A percentile compares a stretch with the other conserved stretches of the same genome.
phyloP scores from a whole-genome alignment of 2,888 invertebrate species.

The Drosophila seclusa region DNA sequence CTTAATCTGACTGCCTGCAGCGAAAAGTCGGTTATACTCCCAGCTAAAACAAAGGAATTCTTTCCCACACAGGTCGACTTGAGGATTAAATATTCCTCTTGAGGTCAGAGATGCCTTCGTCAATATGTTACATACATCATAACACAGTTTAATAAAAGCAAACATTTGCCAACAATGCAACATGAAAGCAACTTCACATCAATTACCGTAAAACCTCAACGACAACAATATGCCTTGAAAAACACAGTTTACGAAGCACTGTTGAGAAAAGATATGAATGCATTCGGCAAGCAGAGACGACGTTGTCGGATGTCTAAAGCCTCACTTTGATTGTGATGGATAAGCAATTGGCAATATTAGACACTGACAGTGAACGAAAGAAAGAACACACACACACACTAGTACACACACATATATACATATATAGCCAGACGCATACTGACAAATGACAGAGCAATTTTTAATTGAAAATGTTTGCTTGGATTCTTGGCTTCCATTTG shows the following conservation, averaged over 20 bases:
- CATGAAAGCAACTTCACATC: not conserved
- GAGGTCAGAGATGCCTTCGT: not conserved
- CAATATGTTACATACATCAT: not conserved
- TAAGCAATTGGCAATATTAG: conserved; percentile 73
- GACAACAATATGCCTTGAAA: not conserved
- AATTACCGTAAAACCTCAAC: not conserved
- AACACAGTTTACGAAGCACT: conserved; percentile 43
- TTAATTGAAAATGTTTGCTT: conserved; percentile 79
- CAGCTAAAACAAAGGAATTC: not conserved
- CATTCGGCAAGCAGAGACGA: conserved; percentile 56
- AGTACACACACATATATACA: not conserved
- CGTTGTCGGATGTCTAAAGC: conserved; percentile 58
- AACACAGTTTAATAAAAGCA: not conserved
- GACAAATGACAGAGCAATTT: conserved; percentile 78
- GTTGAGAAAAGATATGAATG: conserved; percentile 60
- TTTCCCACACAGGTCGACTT: not conserved
- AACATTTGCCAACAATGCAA: not conserved
- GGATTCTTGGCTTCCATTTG: conserved; percentile 68
- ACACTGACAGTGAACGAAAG: conserved; percentile 34
- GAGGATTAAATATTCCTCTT: not conserved
- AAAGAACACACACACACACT: not conserved
- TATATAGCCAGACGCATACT: conserved; percentile 25
- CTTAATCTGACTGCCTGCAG: not conserved
- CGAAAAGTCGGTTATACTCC: not conserved
- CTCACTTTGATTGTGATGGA: conserved; percentile 77